Evolutionary conservation across 1,140 invertebrate species (phyloP).

Genomic region (Lysiphlebus fabarum): DNA sequence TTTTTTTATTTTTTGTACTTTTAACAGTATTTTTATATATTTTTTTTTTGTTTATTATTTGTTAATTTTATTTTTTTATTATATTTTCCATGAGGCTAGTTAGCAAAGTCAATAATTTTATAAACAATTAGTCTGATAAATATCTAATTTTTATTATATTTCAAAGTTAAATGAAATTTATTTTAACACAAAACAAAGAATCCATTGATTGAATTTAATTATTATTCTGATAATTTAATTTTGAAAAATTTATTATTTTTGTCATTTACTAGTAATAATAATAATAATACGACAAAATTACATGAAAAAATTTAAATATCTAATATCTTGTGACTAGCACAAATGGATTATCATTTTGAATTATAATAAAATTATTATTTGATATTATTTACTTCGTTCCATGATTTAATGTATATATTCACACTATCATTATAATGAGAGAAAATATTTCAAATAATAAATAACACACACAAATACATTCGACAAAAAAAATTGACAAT

Average conservation of each 20-base stretch:
- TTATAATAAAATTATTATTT: conserved; percentile 20
- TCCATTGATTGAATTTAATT: no score
- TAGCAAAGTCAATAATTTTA: no score
- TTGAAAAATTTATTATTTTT: background rate
- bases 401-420: background rate
- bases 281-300: conserved; percentile 19
- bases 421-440: background rate
- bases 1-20: no score
- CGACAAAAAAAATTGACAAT: conserved; percentile 5
- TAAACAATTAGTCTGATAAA: no score
- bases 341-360: conserved; percentile 34
- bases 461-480: conserved; percentile 14
- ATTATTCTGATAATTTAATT: background rate
- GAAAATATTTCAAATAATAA: conserved; percentile 19
- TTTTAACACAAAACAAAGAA: no score
- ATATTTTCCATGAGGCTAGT: no score
- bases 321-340: conserved; percentile 34
- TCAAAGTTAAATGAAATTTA: no score
- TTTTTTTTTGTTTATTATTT: no score
- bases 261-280: background rate
- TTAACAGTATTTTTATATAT: no score
- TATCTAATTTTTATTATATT: no score
- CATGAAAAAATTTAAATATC: conserved; percentile 28
- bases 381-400: background rate
- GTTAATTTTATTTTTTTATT: no score